Conservation (phyloP, 2,113 vertebrate species). For the Entosphenus tridentatus region DNA sequence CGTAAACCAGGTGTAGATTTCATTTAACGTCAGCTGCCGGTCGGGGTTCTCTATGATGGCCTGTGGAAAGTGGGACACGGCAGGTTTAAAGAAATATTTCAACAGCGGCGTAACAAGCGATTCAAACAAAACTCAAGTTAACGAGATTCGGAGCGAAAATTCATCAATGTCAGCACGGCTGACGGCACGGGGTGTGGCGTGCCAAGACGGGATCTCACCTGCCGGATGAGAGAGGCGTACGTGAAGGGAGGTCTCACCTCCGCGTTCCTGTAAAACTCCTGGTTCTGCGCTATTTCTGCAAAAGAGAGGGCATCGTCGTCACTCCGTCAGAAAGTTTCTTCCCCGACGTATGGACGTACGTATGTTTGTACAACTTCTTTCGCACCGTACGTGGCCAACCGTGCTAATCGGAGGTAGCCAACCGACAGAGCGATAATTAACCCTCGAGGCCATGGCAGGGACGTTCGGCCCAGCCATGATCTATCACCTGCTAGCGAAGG, state of each 20-base stretch:
- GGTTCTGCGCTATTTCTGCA: slow-evolving; percentile 97
- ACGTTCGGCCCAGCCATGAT: no score
- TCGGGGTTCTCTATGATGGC: slow-evolving; percentile 97
- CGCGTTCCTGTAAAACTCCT: slow-evolving; percentile 99
- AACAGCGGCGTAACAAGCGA: slow-evolving; percentile 42
- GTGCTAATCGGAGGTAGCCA: no score
- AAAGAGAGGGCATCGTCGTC: slow-evolving; percentile 18
- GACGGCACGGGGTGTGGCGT: no score
- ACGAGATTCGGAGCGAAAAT: slow-evolving; percentile 24
- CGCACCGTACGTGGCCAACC: no score
- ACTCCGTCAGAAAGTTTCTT: no score
- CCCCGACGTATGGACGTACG: no score
- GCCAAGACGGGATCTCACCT: slow-evolving; percentile 37
- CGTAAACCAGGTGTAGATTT: slow-evolving; percentile 99
- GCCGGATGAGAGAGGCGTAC: slow-evolving; percentile 99
- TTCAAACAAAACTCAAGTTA: slow-evolving; percentile 35
- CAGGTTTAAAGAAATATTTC: slow-evolving; percentile 49
- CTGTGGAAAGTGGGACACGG: slow-evolving; percentile 60
- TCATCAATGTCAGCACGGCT: no score
- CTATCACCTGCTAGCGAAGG: no score
- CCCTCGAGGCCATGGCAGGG: no score
- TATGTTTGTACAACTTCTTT: no score
- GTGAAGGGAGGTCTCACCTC: slow-evolving; percentile 99
- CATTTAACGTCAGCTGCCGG: slow-evolving; percentile 99
- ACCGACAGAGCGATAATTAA: no score